These are phyloP conservation scores for Drosophila mayri DNA, from an alignment of 1,140 invertebrate species.

Conservation along the genomic window DNA sequence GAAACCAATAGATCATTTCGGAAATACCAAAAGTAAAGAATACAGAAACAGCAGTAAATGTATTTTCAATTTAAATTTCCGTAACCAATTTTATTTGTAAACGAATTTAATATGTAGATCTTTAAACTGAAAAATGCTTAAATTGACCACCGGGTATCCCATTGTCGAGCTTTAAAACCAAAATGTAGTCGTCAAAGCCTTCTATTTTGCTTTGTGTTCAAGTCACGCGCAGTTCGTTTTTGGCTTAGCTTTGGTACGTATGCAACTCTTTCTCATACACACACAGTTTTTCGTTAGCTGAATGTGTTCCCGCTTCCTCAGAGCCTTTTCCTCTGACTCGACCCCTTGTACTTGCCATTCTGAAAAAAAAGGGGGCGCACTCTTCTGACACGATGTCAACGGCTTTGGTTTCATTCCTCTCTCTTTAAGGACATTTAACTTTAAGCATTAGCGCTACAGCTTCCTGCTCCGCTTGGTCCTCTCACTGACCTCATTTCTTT, in stretches of 20 bases:
- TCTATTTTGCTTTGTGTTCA: conserved; percentile 46
- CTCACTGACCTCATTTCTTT: conserved; percentile 22
- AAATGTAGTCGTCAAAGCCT: not conserved
- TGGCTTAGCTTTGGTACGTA: conserved; percentile 50
- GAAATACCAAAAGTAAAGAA: too few relatives aligned
- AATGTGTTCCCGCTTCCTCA: conserved; percentile 19
- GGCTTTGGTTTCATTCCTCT: conserved; percentile 52
- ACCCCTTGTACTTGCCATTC: conserved; percentile 6
- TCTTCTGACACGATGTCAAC: conserved; percentile 52
- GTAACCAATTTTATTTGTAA: too few relatives aligned
- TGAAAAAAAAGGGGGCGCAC: conserved; percentile 25
- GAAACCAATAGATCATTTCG: too few relatives aligned
- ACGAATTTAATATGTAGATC: too few relatives aligned
- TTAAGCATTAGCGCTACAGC: conserved; percentile 20
- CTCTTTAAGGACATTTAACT: conserved; percentile 51
- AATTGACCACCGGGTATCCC: not conserved
- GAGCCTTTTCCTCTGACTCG: not conserved
- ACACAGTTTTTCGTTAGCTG: conserved; percentile 34
- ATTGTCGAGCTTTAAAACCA: not conserved
- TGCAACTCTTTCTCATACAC: conserved; percentile 61
- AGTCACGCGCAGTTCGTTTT: conserved; percentile 57
- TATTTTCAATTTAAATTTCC: too few relatives aligned
- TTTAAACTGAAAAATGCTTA: not conserved
- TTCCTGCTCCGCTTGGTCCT: conserved; percentile 2
- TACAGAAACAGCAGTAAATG: too few relatives aligned